A percentile compares a stretch with the other conserved stretches of the same genome.
These are phyloP conservation scores for Adelphocoris suturalis DNA, from an alignment of 2,888 invertebrate genomes.

Conservation along the genomic window DNA sequence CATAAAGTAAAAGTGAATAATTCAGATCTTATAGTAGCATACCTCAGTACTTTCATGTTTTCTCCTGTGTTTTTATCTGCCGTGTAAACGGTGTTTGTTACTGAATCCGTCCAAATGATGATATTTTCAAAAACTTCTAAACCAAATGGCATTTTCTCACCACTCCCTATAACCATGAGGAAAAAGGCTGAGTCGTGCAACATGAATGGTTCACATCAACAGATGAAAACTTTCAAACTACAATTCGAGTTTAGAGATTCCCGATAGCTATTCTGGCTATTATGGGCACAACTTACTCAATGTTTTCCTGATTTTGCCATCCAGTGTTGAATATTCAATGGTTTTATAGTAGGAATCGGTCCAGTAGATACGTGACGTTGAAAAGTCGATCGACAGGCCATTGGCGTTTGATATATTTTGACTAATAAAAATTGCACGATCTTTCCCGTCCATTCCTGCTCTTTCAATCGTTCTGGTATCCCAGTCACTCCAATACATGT, in stretches of 20 bases:
- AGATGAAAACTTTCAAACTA: too few relatives aligned
- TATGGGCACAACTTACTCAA: conserved; percentile 77
- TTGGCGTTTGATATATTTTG: conserved; percentile 89
- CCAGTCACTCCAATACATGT: conserved; percentile 97
- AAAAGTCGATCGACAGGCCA: conserved; percentile 90
- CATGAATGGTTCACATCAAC: too few relatives aligned
- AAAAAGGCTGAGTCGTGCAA: too few relatives aligned
- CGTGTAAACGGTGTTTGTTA: conserved; percentile 87
- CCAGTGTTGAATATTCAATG: conserved; percentile 89
- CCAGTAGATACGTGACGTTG: conserved; percentile 89
- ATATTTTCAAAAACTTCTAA: conserved; percentile 87
- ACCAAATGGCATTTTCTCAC: conserved; percentile 89
- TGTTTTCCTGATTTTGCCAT: conserved; percentile 85
- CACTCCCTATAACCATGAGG: conserved; percentile 79
- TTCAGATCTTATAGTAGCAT: conserved; percentile 1
- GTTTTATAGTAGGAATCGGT: conserved; percentile 90
- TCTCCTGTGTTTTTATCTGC: conserved; percentile 88
- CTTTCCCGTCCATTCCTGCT: conserved; percentile 92
- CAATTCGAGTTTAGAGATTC: too few relatives aligned
- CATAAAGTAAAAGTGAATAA: too few relatives aligned
- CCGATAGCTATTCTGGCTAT: too few relatives aligned
- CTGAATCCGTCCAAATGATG: conserved; percentile 93
- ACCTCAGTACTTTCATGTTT: conserved; percentile 84
- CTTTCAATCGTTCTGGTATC: conserved; percentile 89
- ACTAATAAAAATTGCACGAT: conserved; percentile 82